Evolutionary conservation across 2,888 invertebrate species (phyloP).

Genomic region (Frankliniella intonsa): DNA sequence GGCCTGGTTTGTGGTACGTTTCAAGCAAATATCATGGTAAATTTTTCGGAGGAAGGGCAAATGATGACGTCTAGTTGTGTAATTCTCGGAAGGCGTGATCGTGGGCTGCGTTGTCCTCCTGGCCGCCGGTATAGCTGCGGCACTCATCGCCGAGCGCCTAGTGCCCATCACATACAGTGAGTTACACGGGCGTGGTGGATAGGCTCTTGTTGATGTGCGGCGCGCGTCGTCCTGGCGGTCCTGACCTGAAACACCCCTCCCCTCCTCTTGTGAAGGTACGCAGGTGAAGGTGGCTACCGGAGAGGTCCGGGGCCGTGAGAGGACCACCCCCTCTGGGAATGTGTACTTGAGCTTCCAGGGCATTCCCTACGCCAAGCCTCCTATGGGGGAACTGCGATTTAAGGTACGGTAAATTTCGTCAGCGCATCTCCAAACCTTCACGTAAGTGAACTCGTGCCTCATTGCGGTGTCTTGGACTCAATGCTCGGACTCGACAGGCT

Average conservation of each 20-base stretch:
- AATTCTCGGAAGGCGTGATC: background rate
- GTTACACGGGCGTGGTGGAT: background rate
- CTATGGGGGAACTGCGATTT: background rate
- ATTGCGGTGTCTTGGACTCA: background rate
- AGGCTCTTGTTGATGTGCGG: background rate
- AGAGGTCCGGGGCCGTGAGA: background rate
- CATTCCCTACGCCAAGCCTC: conserved; percentile 7
- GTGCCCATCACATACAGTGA: conserved; percentile 7
- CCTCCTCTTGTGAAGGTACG: background rate
- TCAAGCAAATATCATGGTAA: too few species aligned
- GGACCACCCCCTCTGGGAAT: background rate
- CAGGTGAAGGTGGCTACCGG: background rate
- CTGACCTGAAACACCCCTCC: background rate
- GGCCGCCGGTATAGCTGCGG: conserved; percentile 1
- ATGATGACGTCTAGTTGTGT: background rate
- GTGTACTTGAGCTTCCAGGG: conserved; percentile 15
- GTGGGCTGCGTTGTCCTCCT: background rate
- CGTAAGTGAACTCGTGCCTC: background rate
- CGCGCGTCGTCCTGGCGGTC: background rate
- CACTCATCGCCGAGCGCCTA: background rate
- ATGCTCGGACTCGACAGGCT: background rate
- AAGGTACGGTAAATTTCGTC: background rate
- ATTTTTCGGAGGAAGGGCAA: background rate
- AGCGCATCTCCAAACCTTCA: background rate
- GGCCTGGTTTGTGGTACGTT: conserved; percentile 1